Evolutionary conservation across 2,888 invertebrate genomes (phyloP), one percentile per base, ranked within the genome.

Genomic region (Eupsilia transversa): DNA sequence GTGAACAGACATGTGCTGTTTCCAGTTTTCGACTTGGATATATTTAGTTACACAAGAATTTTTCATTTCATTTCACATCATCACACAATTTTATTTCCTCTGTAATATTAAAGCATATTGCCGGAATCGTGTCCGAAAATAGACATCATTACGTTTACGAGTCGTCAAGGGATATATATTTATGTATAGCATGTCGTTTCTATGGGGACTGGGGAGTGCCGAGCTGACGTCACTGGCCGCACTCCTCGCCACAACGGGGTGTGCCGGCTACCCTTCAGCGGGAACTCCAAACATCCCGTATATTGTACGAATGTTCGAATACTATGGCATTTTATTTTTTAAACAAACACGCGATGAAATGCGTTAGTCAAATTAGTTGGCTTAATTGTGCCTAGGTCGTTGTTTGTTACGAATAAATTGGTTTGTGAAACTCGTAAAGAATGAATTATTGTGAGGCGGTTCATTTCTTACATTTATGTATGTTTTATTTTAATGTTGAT

Each of bases 211-310:
- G 89, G 92, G 94, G 94, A 90, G 94, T 90, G 94, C 86, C 89
- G 38, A 35, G 64, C 14, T 94, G 94, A 94, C 94, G 94, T 94
- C 93, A 94, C 81, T 80, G 83, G 79, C 85, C 87, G 86, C 90
- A 90, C 87, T 77, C 85, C 92, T 88, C 91, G 91, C 90, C 87
- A 90, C 88, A 85, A 88, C 84, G 88, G 93, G 94, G 94, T 90
- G 94, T 90, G 94, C 89, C 90, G 72, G 71, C 83, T 91, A 93
- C 92, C 93, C 92, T 91, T 91, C 88, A 84, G 81, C 71, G 72
- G 76, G 81, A 85, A 85, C 84, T 82, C 72, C 49, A 86, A 84
- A 80, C 79, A 84, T 83, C 76, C 74, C 68, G 77, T 72, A 63
- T 63, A 68, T 65, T 78, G 60, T 56, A 73, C 60, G 46, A 70